phyloP scores from a whole-genome alignment of 2,888 invertebrate genomes.

The Craniophora ligustri region DNA sequence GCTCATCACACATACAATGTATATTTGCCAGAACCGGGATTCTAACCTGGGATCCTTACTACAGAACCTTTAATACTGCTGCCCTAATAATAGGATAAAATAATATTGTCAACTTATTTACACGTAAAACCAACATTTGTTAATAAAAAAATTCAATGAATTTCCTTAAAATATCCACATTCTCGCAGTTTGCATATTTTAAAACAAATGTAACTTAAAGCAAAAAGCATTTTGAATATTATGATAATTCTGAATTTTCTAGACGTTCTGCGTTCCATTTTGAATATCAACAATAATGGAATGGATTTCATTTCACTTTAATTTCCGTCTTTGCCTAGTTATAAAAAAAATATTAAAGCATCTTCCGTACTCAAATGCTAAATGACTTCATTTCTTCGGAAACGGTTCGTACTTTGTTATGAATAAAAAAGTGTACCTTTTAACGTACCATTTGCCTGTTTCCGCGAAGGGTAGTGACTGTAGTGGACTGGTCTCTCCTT shows the following conservation, averaged over 20 bases:
- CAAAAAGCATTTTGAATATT: conserved; percentile 16
- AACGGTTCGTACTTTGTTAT: conserved; percentile 21
- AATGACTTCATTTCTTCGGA: conserved; percentile 27
- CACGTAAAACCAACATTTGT: too few relatives aligned
- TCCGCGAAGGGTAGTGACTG: too few relatives aligned
- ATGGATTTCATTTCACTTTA: conserved; percentile 38
- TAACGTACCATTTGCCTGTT: too few relatives aligned
- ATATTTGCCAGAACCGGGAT: too few relatives aligned
- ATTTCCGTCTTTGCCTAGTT: conserved; percentile 46
- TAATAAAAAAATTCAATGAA: too few relatives aligned
- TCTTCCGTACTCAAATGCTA: conserved; percentile 31
- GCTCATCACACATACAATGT: too few relatives aligned
- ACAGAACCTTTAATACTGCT: too few relatives aligned
- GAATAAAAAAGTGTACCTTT: conserved; percentile 11
- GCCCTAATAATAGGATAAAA: too few relatives aligned
- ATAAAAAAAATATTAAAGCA: conserved; percentile 33
- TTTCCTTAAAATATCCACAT: background rate
- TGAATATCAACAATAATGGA: conserved; percentile 26
- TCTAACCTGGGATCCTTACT: too few relatives aligned
- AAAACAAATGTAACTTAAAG: conserved; percentile 4
- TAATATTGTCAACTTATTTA: too few relatives aligned
- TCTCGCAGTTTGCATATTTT: background rate
- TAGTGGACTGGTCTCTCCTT: too few relatives aligned
- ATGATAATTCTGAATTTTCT: conserved; percentile 36
- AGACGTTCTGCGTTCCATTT: conserved; percentile 20